A percentile compares a stretch with the other conserved stretches of the same genome.
These are phyloP conservation scores for Recurvirostra avosetta DNA, from an alignment of 2,113 vertebrate species.

Conservation along the genomic window DNA sequence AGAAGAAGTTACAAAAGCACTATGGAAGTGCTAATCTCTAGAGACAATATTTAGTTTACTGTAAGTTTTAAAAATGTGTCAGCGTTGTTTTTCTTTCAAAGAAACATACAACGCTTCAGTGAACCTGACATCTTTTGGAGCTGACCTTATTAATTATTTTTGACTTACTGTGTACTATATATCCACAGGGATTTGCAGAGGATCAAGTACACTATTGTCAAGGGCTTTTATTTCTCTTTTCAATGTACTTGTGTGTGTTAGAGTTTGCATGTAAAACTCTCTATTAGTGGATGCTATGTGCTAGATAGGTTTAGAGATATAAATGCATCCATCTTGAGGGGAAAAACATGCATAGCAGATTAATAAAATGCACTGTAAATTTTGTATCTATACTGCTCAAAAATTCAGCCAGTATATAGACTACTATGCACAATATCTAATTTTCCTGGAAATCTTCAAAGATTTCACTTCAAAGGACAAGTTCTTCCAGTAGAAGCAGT, in stretches of 20 bases:
- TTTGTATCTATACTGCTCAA: background rate
- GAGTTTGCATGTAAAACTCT: background rate
- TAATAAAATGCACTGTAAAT: background rate
- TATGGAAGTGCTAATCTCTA: background rate
- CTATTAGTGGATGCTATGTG: background rate
- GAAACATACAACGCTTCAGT: background rate
- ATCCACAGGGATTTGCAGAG: slow-evolving; percentile 46
- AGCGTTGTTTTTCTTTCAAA: background rate
- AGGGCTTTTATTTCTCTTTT: background rate
- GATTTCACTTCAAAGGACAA: background rate
- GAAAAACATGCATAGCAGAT: background rate
- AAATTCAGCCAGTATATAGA: background rate
- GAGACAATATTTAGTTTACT: background rate
- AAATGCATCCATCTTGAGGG: background rate
- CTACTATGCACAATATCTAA: background rate
- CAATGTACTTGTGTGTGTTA: background rate
- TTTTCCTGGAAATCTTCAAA: background rate
- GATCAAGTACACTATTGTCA: background rate
- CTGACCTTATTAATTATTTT: slow-evolving; percentile 67
- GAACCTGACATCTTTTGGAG: slow-evolving; percentile 21
- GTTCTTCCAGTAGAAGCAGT: background rate
- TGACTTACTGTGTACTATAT: slow-evolving; percentile 31
- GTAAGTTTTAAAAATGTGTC: background rate
- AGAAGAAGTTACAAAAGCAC: background rate
- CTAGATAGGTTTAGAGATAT: background rate